Evolutionary conservation across 2,888 invertebrate genomes (phyloP).

Genomic region (Ectemnius cavifrons): DNA sequence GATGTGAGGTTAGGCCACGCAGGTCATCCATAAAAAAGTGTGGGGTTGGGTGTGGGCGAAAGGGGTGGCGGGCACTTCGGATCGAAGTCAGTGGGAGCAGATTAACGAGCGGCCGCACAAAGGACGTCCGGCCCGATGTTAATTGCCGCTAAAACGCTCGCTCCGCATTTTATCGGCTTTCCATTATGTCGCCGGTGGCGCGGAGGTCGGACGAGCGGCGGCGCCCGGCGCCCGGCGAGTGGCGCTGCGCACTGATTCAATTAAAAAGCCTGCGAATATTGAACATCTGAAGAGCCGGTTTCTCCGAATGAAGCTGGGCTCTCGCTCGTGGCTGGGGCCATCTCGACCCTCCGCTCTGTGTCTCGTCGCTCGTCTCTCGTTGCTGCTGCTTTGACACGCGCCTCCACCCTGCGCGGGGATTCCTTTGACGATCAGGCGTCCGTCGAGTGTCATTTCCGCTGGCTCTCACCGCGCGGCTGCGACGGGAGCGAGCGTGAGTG

Average conservation of each 20-base stretch:
- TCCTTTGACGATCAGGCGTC: constrained; percentile 2
- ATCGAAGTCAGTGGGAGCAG: neutral
- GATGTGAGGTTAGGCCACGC: neutral
- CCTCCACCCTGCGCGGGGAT: neutral
- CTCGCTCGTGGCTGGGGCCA: too few species aligned
- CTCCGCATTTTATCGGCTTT: constrained; percentile 8
- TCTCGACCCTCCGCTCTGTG: too few species aligned
- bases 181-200: neutral
- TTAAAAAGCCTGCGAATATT: constrained; percentile 5
- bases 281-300: neutral
- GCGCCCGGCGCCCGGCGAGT: neutral
- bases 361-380: too few species aligned
- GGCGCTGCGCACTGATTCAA: neutral
- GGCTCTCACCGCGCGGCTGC: neutral
- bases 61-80: neutral
- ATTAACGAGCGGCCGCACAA: neutral
- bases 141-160: constrained; percentile 26
- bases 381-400: too few species aligned
- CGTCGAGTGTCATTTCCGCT: constrained; percentile 1
- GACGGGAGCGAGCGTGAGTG: neutral
- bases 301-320: neutral
- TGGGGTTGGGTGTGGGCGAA: neutral
- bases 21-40: neutral
- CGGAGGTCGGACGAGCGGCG: too few species aligned
- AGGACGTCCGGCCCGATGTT: constrained; percentile 12